Conservation (phyloP, 2,113 vertebrate species). For the Plecturocebus donacophilus region DNA sequence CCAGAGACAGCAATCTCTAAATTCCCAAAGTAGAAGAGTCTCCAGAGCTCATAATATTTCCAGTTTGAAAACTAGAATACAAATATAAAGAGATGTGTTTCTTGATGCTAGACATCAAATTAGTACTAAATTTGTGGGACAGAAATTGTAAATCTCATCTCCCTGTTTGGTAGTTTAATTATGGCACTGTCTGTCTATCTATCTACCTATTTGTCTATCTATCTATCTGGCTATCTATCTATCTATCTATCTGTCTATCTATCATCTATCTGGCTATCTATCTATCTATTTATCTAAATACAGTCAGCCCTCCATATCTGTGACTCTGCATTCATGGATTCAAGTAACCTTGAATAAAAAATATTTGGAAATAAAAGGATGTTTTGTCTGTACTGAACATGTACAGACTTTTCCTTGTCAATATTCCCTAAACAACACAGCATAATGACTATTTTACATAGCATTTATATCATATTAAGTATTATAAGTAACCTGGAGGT, state of each 20-base stretch:
- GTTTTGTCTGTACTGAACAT: neutral
- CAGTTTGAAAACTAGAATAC: neutral
- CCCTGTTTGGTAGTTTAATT: neutral
- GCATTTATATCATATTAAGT: neutral
- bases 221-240: too few relatives aligned
- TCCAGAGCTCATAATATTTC: neutral
- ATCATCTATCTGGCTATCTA: too few relatives aligned
- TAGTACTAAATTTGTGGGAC: neutral
- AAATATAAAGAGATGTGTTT: neutral
- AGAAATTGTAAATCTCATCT: neutral
- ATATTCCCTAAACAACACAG: neutral
- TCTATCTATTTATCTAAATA: neutral
- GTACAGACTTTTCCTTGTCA: neutral
- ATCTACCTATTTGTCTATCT: too few relatives aligned
- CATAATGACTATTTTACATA: neutral
- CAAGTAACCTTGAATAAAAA: neutral
- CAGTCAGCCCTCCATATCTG: neutral
- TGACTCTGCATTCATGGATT: neutral
- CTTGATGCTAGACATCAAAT: neutral
- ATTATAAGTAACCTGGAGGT: neutral
- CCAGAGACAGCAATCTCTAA: too few relatives aligned
- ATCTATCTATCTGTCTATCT: too few relatives aligned
- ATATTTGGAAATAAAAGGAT: neutral
- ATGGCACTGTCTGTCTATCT: too few relatives aligned
- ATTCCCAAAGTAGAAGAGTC: too few relatives aligned